Conservation (phyloP, 1,140 invertebrate genomes). For the Heliconius eleuchia region DNA sequence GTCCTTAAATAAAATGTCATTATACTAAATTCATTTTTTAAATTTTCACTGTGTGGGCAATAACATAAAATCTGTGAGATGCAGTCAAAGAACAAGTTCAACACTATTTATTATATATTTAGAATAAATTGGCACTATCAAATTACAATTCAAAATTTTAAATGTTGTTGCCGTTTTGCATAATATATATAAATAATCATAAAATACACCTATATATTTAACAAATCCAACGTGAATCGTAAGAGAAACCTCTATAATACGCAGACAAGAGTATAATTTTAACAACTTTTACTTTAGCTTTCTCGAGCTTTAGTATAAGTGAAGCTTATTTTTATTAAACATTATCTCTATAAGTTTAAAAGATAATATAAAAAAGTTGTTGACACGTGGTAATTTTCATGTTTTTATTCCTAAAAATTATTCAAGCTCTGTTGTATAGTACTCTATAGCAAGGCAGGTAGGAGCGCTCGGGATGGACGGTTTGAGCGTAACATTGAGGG, state of each 20-base stretch:
- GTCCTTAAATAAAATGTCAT: background rate
- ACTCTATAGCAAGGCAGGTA: conserved; percentile 35
- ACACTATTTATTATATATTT: background rate
- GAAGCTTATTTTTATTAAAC: background rate
- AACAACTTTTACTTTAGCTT: conserved; percentile 18
- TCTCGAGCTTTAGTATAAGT: conserved; percentile 4
- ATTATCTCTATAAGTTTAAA: background rate
- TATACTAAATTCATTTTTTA: background rate
- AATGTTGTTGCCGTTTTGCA: too few relatives aligned
- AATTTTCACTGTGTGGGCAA: background rate
- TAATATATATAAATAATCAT: conserved; percentile 5
- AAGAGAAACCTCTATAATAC: conserved; percentile 16
- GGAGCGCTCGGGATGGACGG: conserved; percentile 37
- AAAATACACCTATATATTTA: background rate
- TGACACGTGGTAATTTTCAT: background rate
- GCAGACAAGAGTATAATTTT: conserved; percentile 14
- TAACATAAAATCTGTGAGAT: background rate
- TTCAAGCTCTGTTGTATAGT: conserved; percentile 15
- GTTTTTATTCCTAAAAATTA: background rate
- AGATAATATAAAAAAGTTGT: background rate
- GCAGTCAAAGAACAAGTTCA: background rate
- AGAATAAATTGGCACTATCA: background rate
- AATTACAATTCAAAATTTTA: background rate
- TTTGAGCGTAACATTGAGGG: conserved; percentile 29
- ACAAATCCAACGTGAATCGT: background rate